Conservation (phyloP, 2,797 vertebrate species). For the Periophthalmus magnuspinnatus region DNA sequence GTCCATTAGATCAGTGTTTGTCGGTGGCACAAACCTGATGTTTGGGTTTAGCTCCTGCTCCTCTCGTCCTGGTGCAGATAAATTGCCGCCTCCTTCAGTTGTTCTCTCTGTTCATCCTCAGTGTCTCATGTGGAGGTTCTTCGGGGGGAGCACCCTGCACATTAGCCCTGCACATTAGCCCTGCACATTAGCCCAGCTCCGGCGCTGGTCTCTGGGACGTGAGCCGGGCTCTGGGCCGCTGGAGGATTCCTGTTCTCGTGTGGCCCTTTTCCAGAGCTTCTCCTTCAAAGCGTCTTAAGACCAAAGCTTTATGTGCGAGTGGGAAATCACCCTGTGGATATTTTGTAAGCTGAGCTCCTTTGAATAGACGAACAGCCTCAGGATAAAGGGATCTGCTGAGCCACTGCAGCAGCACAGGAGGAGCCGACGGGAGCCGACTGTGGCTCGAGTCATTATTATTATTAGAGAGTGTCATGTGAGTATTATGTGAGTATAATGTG, state of each 20-base stretch:
- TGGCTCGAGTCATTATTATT: constrained; percentile 37
- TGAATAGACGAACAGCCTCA: constrained; percentile 67
- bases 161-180: neutral
- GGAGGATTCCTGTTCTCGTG: constrained; percentile 48
- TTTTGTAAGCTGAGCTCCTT: constrained; percentile 74
- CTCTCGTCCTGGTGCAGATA: neutral
- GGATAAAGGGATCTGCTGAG: constrained; percentile 64
- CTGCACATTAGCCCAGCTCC: neutral
- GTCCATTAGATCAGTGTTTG: neutral
- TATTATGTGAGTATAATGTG: too few species aligned
- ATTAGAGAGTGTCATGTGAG: constrained; percentile 47
- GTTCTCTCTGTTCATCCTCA: neutral
- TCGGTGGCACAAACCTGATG: neutral
- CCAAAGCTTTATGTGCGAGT: constrained; percentile 69
- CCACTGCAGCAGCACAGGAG: constrained; percentile 44
- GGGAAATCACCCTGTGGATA: constrained; percentile 69
- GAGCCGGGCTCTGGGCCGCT: constrained; percentile 22
- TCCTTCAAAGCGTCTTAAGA: constrained; percentile 70
- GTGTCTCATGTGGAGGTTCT: neutral
- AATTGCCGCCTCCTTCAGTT: neutral
- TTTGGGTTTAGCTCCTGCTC: neutral
- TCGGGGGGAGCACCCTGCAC: neutral
- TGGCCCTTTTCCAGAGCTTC: constrained; percentile 46
- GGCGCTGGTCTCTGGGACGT: neutral
- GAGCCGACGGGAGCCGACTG: constrained; percentile 31